These are phyloP conservation scores for Timema podura DNA, from an alignment of 2,888 invertebrate species.

Conservation along the genomic window DNA sequence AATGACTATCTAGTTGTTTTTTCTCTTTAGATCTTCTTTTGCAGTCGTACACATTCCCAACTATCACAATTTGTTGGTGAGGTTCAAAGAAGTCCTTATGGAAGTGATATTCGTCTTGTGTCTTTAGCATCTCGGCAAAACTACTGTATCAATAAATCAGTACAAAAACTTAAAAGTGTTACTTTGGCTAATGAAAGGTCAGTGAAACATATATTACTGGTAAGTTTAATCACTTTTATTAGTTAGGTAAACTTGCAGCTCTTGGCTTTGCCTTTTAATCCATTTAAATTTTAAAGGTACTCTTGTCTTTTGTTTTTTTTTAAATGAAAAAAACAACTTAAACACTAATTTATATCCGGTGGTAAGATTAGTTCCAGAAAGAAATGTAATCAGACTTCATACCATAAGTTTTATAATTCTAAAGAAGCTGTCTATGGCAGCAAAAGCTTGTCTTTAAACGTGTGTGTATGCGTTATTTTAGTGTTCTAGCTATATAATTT, in stretches of 20 bases:
- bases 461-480: too few species aligned
- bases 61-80: conserved; percentile 93
- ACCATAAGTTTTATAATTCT: too few species aligned
- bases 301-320: background rate
- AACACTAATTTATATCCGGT: background rate
- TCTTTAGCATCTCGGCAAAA: conserved; percentile 89
- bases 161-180: conserved; percentile 66
- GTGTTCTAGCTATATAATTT: too few species aligned
- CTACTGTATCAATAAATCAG: conserved; percentile 82
- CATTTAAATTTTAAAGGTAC: conserved; percentile 5
- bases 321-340: background rate
- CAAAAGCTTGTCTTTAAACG: too few species aligned
- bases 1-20: background rate
- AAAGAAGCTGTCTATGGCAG: too few species aligned
- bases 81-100: conserved; percentile 76
- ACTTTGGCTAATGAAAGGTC: conserved; percentile 85
- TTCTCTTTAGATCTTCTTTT: conserved; percentile 76
- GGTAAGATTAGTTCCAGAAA: background rate
- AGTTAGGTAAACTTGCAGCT: too few species aligned
- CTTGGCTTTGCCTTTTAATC: background rate
- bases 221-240: background rate
- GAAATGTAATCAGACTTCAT: background rate
- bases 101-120: conserved; percentile 64
- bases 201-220: conserved; percentile 16
- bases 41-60: conserved; percentile 96